Percentiles rank a stretch among this genome's conserved stretches.
Conservation (phyloP, 2,888 invertebrate genomes). For the Augochlorella aurata region DNA sequence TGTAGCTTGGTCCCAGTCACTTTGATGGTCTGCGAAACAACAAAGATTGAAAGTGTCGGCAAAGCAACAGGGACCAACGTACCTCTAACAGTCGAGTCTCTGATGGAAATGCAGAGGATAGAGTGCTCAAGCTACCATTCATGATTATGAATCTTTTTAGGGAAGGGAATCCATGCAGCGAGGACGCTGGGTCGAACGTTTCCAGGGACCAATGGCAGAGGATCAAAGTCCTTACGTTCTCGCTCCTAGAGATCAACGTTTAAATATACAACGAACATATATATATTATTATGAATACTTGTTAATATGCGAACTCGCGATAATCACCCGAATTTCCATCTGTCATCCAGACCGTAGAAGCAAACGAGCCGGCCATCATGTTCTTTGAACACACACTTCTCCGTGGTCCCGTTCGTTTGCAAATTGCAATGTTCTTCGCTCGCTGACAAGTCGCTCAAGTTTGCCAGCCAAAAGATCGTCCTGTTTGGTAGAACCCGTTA, state of each 20-base stretch:
- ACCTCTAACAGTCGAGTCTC: conserved; percentile 72
- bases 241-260: conserved; percentile 35
- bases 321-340: conserved; percentile 60
- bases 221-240: conserved; percentile 43
- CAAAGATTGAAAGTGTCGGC: neutral
- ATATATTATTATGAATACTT: neutral
- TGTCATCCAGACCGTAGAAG: conserved; percentile 63
- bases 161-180: conserved; percentile 69
- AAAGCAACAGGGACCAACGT: neutral
- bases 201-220: conserved; percentile 71
- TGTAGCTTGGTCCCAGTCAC: conserved; percentile 77
- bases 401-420: conserved; percentile 11
- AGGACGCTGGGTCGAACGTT: conserved; percentile 70
- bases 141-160: conserved; percentile 70
- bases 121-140: conserved; percentile 71
- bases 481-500: conserved; percentile 2
- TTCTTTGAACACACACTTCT: conserved; percentile 53
- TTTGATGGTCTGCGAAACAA: conserved; percentile 73
- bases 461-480: neutral
- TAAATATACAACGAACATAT: neutral
- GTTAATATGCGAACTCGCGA: conserved; percentile 9
- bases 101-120: conserved; percentile 69
- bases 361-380: conserved; percentile 64
- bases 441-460: neutral
- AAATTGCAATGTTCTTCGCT: neutral